phyloP scores from a whole-genome alignment of 2,113 vertebrate genomes.

The Thunnus thynnus region DNA sequence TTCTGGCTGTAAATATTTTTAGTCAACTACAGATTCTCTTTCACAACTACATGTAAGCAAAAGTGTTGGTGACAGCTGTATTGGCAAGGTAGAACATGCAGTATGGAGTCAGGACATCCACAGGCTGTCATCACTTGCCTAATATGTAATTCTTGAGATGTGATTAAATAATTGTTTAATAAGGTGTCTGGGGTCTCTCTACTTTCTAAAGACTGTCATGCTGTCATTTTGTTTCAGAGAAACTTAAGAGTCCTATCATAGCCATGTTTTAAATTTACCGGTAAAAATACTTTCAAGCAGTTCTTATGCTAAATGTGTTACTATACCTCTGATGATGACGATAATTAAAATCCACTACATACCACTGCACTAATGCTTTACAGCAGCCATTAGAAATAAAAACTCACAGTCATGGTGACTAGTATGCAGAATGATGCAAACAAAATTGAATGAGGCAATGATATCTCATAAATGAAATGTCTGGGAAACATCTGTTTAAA shows the following conservation, averaged over 20 bases:
- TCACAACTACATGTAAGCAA: neutral
- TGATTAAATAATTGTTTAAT: neutral
- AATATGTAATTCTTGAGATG: neutral
- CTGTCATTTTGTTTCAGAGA: neutral
- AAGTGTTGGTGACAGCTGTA: neutral
- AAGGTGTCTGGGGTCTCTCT: neutral
- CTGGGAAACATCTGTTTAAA: constrained; percentile 44
- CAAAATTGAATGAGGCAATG: constrained; percentile 31
- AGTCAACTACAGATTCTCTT: too few relatives aligned
- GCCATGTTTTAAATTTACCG: too few relatives aligned
- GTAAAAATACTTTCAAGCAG: neutral
- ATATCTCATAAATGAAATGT: constrained; percentile 42
- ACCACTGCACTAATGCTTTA: neutral
- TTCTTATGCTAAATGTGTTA: neutral
- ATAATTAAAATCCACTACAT: neutral
- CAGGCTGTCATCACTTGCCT: neutral
- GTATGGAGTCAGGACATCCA: neutral
- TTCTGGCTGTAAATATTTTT: neutral
- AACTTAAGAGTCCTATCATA: too few relatives aligned
- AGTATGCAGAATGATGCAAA: constrained; percentile 21
- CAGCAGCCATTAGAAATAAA: neutral
- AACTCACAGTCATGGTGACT: neutral
- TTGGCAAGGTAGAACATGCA: neutral
- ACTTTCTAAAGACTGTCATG: neutral
- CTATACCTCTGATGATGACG: neutral